Percentiles rank a stretch among this genome's conserved stretches.
phyloP scores from a whole-genome alignment of 2,888 invertebrate species.

The Apamea monoglypha region DNA sequence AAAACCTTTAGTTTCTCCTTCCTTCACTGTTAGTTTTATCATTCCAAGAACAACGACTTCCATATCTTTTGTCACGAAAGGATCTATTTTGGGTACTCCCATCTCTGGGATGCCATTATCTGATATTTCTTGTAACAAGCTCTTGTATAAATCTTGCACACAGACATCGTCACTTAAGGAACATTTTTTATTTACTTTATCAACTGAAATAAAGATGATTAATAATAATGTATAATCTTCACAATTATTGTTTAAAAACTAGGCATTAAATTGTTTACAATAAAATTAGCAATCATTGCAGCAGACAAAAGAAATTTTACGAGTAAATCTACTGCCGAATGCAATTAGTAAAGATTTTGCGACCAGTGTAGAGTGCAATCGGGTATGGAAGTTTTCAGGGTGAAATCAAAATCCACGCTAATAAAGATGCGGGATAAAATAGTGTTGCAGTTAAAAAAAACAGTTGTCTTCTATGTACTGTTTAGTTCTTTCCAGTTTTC shows the following conservation, averaged over 20 bases:
- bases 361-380: neutral
- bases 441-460: neutral
- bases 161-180: slow-evolving; percentile 32
- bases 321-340: neutral
- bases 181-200: slow-evolving; percentile 41
- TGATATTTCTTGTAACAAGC: slow-evolving; percentile 8
- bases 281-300: neutral
- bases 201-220: slow-evolving; percentile 40
- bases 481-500: neutral
- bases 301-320: neutral
- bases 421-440: no score
- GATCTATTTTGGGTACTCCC: slow-evolving; percentile 45
- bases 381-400: no score
- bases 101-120: slow-evolving; percentile 48
- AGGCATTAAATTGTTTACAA: neutral
- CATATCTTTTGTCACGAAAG: slow-evolving; percentile 23
- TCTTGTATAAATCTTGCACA: neutral
- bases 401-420: neutral
- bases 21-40: slow-evolving; percentile 25
- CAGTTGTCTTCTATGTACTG: neutral
- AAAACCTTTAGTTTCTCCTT: slow-evolving; percentile 48
- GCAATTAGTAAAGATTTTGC: neutral
- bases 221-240: neutral
- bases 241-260: neutral
- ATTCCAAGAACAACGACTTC: slow-evolving; percentile 26